A percentile compares a stretch with the other conserved stretches of the same genome.
phyloP scores from a whole-genome alignment of 2,113 vertebrate genomes.

The Pituophis catenifer region DNA sequence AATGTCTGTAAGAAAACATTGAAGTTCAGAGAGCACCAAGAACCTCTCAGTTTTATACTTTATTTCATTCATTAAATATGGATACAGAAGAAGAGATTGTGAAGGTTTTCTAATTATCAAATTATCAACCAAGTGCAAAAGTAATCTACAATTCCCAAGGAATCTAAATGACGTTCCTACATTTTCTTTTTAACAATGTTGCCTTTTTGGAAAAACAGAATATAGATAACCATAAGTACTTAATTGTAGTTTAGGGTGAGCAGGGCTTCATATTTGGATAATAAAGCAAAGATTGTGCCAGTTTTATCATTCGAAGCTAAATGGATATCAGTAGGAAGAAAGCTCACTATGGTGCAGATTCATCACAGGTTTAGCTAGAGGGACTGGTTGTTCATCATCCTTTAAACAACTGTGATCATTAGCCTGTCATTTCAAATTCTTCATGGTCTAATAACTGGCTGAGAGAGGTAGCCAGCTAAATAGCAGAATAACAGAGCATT shows the following conservation, averaged over 20 bases:
- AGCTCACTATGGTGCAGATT: not conserved
- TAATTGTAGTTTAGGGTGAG: not conserved
- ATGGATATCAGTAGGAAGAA: not conserved
- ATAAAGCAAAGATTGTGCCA: not conserved
- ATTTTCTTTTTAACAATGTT: not conserved
- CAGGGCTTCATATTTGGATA: not conserved
- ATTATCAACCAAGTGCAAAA: conserved; percentile 24
- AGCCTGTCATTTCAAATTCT: not conserved
- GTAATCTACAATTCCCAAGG: conserved; percentile 7
- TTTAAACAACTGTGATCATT: conserved; percentile 31
- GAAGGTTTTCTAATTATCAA: conserved; percentile 19
- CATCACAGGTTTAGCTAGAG: not conserved
- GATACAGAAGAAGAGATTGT: not conserved
- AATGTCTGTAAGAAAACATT: not conserved
- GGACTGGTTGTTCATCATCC: conserved; percentile 7
- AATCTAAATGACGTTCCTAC: not conserved
- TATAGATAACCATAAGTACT: not conserved
- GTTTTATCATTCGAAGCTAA: not conserved
- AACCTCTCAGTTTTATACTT: not conserved
- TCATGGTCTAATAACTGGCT: not conserved
- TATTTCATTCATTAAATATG: not conserved
- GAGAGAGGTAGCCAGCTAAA: conserved; percentile 5
- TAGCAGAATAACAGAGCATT: conserved; percentile 4
- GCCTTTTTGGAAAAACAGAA: not conserved
- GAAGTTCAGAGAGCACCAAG: not conserved